Percentiles rank a stretch among this genome's conserved stretches.
phyloP scores from a whole-genome alignment of 2,888 invertebrate species.

The Panopea generosa region DNA sequence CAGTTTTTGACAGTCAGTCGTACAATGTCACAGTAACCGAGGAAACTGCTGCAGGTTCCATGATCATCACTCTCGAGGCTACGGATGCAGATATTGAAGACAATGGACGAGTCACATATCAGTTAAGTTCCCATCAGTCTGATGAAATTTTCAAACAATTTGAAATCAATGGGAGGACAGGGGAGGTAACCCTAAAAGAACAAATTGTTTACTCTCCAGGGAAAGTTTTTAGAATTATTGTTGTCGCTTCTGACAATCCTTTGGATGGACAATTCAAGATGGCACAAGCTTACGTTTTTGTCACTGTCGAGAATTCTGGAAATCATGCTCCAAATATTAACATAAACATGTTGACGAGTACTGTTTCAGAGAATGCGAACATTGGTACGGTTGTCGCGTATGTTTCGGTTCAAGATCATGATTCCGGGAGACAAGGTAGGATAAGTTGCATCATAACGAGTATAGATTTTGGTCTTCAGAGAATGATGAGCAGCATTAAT shows the following conservation, averaged over 20 bases:
- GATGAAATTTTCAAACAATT: conserved; percentile 72
- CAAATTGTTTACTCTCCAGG: conserved; percentile 70
- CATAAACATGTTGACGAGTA: conserved; percentile 68
- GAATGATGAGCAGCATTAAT: conserved; percentile 52
- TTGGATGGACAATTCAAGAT: conserved; percentile 67
- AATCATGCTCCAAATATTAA: conserved; percentile 93
- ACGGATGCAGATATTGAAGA: conserved; percentile 93
- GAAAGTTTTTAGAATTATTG: conserved; percentile 66
- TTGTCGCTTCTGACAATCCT: conserved; percentile 78
- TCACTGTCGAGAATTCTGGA: conserved; percentile 92
- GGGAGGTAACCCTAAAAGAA: conserved; percentile 69
- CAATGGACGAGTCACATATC: conserved; percentile 88
- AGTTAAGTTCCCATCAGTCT: conserved; percentile 77
- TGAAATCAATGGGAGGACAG: conserved; percentile 66
- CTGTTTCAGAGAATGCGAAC: conserved; percentile 73
- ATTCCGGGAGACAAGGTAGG: conserved; percentile 75
- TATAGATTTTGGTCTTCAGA: conserved; percentile 70
- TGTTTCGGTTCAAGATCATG: conserved; percentile 74
- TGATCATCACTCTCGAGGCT: conserved; percentile 88
- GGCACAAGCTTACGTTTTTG: conserved; percentile 70
- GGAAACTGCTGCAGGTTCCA: conserved; percentile 44
- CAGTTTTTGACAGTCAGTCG: conserved; percentile 58
- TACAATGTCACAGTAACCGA: conserved; percentile 68
- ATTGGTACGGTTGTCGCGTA: conserved; percentile 76
- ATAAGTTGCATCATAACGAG: conserved; percentile 84